These are phyloP conservation scores for Philereme vetulata DNA, from an alignment of 2,888 invertebrate species.

Conservation along the genomic window DNA sequence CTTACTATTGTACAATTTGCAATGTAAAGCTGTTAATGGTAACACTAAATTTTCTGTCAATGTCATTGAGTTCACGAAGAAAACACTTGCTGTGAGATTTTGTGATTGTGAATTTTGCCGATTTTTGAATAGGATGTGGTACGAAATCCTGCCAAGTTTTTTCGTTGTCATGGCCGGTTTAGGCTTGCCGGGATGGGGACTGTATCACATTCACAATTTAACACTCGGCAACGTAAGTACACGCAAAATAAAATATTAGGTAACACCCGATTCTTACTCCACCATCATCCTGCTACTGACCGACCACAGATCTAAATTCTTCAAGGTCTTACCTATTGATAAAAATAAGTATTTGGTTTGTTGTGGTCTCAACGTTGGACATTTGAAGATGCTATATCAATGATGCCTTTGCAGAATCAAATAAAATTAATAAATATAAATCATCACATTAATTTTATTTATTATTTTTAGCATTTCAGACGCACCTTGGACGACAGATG, in stretches of 20 bases:
- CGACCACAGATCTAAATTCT: constrained; percentile 14
- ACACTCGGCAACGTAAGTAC: constrained; percentile 85
- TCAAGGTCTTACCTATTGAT: constrained; percentile 7
- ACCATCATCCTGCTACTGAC: constrained; percentile 11
- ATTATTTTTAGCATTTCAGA: constrained; percentile 79
- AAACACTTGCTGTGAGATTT: constrained; percentile 37
- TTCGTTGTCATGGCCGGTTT: constrained; percentile 84
- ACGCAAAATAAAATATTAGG: constrained; percentile 66
- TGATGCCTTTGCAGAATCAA: neutral
- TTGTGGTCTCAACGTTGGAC: neutral
- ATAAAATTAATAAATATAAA: neutral
- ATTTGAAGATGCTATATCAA: neutral
- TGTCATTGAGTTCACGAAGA: constrained; percentile 33
- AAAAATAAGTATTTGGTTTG: neutral
- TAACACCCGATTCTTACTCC: constrained; percentile 50
- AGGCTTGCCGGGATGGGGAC: constrained; percentile 84
- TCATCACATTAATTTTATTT: neutral
- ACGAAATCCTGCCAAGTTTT: constrained; percentile 87
- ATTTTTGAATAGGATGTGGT: constrained; percentile 84
- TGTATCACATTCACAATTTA: constrained; percentile 85
- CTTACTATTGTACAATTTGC: constrained; percentile 34
- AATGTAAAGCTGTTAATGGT: constrained; percentile 52
- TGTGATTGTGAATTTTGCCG: constrained; percentile 12
- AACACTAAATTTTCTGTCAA: constrained; percentile 46
- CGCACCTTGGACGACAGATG: constrained; percentile 79